A percentile compares a stretch with the other conserved stretches of the same genome.
These are phyloP conservation scores for Ptychadena robeensis DNA, from an alignment of 2,797 vertebrate genomes.

Conservation along the genomic window DNA sequence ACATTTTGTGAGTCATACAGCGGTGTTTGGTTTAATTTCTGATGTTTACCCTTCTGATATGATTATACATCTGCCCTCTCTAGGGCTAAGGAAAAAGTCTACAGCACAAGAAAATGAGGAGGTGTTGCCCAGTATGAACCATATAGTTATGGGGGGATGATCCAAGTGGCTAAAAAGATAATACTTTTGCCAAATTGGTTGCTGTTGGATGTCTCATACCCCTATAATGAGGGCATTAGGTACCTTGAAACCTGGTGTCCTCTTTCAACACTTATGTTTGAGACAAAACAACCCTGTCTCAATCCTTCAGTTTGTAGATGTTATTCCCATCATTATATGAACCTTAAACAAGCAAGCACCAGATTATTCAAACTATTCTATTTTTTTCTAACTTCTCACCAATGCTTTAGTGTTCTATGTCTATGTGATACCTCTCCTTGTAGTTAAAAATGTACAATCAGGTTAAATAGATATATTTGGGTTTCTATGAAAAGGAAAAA, in stretches of 20 bases:
- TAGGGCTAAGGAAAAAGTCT: neutral
- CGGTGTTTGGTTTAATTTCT: neutral
- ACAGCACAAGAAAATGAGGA: neutral
- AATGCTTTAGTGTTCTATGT: neutral
- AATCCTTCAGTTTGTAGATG: neutral
- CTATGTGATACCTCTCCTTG: neutral
- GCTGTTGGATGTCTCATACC: neutral
- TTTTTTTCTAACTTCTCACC: neutral
- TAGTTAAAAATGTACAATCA: neutral
- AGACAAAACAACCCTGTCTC: too few relatives aligned
- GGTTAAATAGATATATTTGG: neutral
- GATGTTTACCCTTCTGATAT: neutral
- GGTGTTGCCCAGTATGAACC: neutral
- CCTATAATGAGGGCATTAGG: too few relatives aligned
- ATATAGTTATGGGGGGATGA: too few relatives aligned
- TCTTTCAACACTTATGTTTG: too few relatives aligned
- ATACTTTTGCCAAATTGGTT: neutral
- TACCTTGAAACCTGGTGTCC: too few relatives aligned
- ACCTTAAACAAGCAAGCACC: neutral
- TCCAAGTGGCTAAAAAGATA: neutral
- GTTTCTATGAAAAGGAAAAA: neutral
- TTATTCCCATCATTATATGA: neutral
- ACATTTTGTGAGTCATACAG: neutral
- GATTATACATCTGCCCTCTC: neutral
- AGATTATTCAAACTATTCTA: neutral